A percentile compares a stretch with the other conserved stretches of the same genome.
Conservation (phyloP, 1,140 invertebrate species). For the Drosophila rhopaloa region DNA sequence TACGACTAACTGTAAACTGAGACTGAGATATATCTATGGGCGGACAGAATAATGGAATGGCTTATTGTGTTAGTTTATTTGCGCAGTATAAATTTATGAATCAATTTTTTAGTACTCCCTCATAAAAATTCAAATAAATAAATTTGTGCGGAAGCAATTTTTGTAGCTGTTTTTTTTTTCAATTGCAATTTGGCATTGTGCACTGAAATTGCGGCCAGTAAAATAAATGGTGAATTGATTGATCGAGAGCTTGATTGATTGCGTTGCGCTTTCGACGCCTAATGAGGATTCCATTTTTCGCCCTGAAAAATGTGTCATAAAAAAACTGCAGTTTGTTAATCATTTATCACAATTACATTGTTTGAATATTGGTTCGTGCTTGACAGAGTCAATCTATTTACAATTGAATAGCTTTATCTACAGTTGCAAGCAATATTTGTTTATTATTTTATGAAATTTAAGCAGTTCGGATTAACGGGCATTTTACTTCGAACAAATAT, state of each 20-base stretch:
- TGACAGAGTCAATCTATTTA: neutral
- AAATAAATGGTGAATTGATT: constrained; percentile 66
- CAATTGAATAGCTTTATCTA: neutral
- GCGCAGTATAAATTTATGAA: constrained; percentile 39
- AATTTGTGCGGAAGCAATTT: constrained; percentile 19
- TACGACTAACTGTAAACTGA: constrained; percentile 47
- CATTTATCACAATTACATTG: constrained; percentile 2
- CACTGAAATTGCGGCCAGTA: constrained; percentile 55
- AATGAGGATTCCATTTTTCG: constrained; percentile 44
- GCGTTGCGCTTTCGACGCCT: constrained; percentile 24
- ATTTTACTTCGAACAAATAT: too few species aligned
- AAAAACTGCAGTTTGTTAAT: constrained; percentile 25
- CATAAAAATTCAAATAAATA: constrained; percentile 48
- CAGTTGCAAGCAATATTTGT: neutral
- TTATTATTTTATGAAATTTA: neutral
- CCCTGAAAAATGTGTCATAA: constrained; percentile 37
- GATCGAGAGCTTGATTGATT: constrained; percentile 65
- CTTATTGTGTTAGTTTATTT: constrained; percentile 50
- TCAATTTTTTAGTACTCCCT: constrained; percentile 35
- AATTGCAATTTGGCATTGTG: constrained; percentile 31
- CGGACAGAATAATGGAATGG: constrained; percentile 1
- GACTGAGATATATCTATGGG: constrained; percentile 21
- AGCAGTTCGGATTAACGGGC: neutral
- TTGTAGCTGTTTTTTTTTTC: constrained; percentile 4
- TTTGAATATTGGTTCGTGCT: neutral